Evolutionary conservation across 2,797 vertebrate genomes (phyloP), one percentile per base, ranked within the genome.

Genomic region (Schizopygopsis malacanthus): DNA sequence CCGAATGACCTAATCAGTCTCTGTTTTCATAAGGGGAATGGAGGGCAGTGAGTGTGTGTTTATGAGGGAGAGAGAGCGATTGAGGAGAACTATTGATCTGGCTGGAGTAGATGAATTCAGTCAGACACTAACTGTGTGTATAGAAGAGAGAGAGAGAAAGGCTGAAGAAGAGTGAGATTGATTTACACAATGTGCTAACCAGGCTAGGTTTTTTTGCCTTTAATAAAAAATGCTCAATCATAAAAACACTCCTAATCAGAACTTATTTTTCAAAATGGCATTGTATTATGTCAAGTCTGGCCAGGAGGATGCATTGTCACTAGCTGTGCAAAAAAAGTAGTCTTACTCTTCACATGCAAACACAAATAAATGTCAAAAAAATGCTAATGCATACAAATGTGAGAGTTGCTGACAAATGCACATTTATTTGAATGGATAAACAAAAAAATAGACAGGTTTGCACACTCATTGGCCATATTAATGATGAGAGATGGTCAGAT

Each of bases 1-100:
- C 85, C 86, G 91, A 93, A 94, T 90, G 88, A 94, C 87, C 91
- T 88, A 82, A 92, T 87, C 61, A 50, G 59, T 61, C 78, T 69
- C 33, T 92, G 52, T 86, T 94, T 94, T 92, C 90, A 86, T 92
- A 93, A 94, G 87, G 90, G 43, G 90, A 90, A 91, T 88, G 12
- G 70, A 87, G 70, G 61, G 56, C 59, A 79, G 75, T 75, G 37
- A 85, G 83, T 87, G 45, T 82, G 70, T 85, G 82, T 65, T 85
- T 52, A 78, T 54, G 54, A 52, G 67, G 83, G 81, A 83, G 79
- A 69, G 79, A 83, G 81, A 61, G 75, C 39, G 75, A 87, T 65
- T 79, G 82, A 82, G 54, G 37, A 87, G 61, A 84, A 84, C 67
- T 91, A 95, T 94, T 86, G 93, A 95, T 94, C 71, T 87, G 88